Evolutionary conservation across 2,888 invertebrate species (phyloP).

Genomic region (Sinodicranocentrus sp.): DNA sequence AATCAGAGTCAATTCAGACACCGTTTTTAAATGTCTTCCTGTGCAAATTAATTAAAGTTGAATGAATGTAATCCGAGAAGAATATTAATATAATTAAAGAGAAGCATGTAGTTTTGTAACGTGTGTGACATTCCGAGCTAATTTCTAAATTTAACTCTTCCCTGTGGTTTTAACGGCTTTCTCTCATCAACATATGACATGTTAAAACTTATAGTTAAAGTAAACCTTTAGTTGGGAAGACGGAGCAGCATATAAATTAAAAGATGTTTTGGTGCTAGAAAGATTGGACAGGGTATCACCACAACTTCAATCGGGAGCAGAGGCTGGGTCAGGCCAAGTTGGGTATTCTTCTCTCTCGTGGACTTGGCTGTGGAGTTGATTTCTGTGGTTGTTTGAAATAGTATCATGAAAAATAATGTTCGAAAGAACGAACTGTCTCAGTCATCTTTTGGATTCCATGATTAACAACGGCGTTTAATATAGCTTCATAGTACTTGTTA

Average conservation of each 20-base stretch:
- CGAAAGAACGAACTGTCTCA: no score
- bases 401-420: neutral
- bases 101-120: slow-evolving; percentile 48
- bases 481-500: no score
- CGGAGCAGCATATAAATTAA: no score
- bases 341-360: slow-evolving; percentile 59
- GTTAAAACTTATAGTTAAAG: no score
- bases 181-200: no score
- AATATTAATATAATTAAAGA: slow-evolving; percentile 29
- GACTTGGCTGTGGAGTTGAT: slow-evolving; percentile 67
- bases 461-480: neutral
- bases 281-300: slow-evolving; percentile 51
- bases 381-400: slow-evolving; percentile 46
- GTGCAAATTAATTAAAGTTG: neutral
- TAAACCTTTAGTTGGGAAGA: no score
- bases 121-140: neutral
- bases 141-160: no score
- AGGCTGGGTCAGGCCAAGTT: slow-evolving; percentile 37
- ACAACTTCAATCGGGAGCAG: neutral
- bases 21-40: slow-evolving; percentile 1
- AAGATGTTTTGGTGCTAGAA: slow-evolving; percentile 51
- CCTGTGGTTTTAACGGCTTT: no score
- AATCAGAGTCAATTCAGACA: neutral
- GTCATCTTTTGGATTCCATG: no score
- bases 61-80: neutral